Base-by-base conservation (phyloP, 2,113 vertebrate species). In the Cichladusa arquata region DNA sequence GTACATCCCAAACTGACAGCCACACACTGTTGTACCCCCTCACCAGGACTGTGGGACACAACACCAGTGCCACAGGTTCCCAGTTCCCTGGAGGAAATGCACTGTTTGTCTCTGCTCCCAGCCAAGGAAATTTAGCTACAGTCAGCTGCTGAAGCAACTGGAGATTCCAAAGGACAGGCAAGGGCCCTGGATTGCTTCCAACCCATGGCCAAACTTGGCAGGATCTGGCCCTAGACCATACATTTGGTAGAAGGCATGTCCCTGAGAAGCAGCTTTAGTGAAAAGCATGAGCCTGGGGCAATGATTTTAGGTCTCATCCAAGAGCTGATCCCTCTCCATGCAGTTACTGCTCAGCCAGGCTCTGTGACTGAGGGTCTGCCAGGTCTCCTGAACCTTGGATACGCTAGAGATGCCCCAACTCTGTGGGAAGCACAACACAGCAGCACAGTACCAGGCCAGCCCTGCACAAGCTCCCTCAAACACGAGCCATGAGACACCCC, bases 401-500 rank as follows among this genome's bases (percentile, higher is more conserved):
- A 17, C 11, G 13, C 23, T 56, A 71, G 34, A 71, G 33, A 38
- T 26, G 31, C 71, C 57, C n/a, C 53, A 89, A 23, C 60, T 50
- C 38, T 1, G 2, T 3, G 26, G 20, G 47, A 82, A 81, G 54
- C 58, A 51, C 40, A 44, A 12, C 1, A 3, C 12, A 48, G 57
- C 60, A 45, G 36, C 6, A 5, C 1, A 1, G 47, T 7, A 20
- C 31, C 56, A 36, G 42, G 40, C 9, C 71, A 77, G 77, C 34
- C 45, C 81, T 54, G 20, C 29, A 33, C 12, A 40, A 80, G 26
- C 80, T 82, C 6, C 2, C 54, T 42, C 38, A 36, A 50, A 29
- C 2, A 2, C 0, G 0, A 86, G 47, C 64, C 38, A 25, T 2
- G 10, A 48, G 29, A 51, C 8, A 72, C 40, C 44, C 51, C 13